Percentiles rank a stretch among this genome's conserved stretches.
These are phyloP conservation scores for Fregetta grallaria DNA, from an alignment of 2,113 vertebrate species.

Conservation along the genomic window DNA sequence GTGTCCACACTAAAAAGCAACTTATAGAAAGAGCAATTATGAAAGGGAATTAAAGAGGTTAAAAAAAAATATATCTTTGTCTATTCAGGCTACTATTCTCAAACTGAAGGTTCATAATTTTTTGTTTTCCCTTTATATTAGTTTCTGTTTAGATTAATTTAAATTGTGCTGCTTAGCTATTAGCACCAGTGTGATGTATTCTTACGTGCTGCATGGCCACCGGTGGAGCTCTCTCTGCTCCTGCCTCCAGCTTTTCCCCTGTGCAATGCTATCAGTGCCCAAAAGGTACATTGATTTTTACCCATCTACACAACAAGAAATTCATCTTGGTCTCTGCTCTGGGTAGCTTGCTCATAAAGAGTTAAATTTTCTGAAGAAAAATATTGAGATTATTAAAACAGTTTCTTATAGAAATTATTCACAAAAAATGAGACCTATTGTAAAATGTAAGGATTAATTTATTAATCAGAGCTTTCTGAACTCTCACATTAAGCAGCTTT, in stretches of 20 bases:
- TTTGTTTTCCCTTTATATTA: not conserved
- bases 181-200: not conserved
- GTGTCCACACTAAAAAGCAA: not conserved
- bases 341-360: not conserved
- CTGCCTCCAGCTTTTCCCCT: not conserved
- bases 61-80: not conserved
- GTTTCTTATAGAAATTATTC: constrained; percentile 60
- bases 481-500: constrained; percentile 74
- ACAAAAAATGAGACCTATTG: constrained; percentile 60
- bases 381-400: not conserved
- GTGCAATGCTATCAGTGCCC: not conserved
- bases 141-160: not conserved
- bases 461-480: constrained; percentile 79
- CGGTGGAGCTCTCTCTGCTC: not conserved
- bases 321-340: not conserved
- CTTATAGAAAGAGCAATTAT: not conserved
- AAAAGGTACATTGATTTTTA: not conserved
- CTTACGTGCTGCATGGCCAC: not conserved
- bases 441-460: constrained; percentile 77
- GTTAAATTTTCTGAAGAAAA: constrained; percentile 58
- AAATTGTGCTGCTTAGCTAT: not conserved
- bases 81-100: not conserved
- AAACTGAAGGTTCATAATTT: not conserved
- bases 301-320: not conserved
- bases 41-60: not conserved